A percentile compares a stretch with the other conserved stretches of the same genome.
Conservation (phyloP, 2,888 invertebrate genomes). For the Lasioglossum calceatum region DNA sequence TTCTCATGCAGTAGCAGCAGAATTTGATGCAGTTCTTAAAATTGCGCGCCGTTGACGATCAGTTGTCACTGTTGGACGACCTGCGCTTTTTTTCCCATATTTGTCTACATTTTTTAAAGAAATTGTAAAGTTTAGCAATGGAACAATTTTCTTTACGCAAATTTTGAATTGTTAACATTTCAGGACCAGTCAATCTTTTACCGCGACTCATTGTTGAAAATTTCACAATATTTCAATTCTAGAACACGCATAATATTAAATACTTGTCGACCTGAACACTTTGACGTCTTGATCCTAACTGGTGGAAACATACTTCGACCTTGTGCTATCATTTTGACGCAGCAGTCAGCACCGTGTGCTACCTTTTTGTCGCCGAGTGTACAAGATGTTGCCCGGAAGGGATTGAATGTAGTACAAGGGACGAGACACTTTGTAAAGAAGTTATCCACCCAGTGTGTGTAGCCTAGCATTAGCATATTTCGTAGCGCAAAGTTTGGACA, state of each 20-base stretch:
- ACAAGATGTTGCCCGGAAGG: background rate
- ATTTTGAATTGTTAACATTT: too few species aligned
- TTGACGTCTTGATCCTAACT: background rate
- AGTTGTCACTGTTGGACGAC: too few species aligned
- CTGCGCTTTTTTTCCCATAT: too few species aligned
- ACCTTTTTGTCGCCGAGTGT: too few species aligned
- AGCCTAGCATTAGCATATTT: background rate
- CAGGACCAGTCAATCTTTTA: too few species aligned
- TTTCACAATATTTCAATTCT: background rate
- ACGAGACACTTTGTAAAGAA: conserved; percentile 2
- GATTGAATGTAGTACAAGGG: background rate
- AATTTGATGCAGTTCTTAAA: too few species aligned
- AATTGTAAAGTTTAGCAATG: too few species aligned
- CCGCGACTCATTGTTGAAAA: background rate
- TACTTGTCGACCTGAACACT: background rate
- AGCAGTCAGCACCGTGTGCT: too few species aligned
- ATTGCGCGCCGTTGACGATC: too few species aligned
- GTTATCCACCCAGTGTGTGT: background rate
- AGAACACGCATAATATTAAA: background rate
- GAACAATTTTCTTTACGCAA: too few species aligned
- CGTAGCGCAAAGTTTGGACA: background rate
- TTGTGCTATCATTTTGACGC: background rate
- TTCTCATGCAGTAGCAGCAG: too few species aligned
- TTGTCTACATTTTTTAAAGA: too few species aligned
- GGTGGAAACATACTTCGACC: background rate